Base-by-base conservation (phyloP, 2,797 vertebrate genomes). In the Crocidura indochinensis region DNA sequence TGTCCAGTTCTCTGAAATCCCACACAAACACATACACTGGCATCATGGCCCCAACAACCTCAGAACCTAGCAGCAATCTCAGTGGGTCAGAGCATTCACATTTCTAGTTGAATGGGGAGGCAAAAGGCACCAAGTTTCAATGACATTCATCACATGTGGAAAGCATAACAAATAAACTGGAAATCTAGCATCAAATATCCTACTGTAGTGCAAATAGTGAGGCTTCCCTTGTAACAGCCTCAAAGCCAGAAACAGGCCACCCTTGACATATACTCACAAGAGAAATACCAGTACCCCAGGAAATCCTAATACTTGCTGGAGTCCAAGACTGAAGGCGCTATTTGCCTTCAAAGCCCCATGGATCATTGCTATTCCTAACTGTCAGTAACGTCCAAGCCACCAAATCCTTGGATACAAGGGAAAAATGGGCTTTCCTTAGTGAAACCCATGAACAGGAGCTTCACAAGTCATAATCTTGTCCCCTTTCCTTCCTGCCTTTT, bases 261-360 rank as follows among this genome's bases (percentile, higher is more conserved):
- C 2, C 0, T 9, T 17, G 20, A 44, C 38, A 22, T 0, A 0
- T 1, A 10, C 11, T 0, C 24, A 53, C 77, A 5, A 1, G 22
- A 2, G 24, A 24, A 65, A 77, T 0, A 0, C 1, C 69, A 67
- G 64, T 2, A 0, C 53, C 14, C 22, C 15, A 6, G 20, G 12
- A 26, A 65, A 44, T 2, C 20, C 38, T 8, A 90, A 20, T 1
- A 38, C 20, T 56, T 53, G 15, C 0, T 1, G 10, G 19, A 77
- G 69, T 4, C 19, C 69, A 71, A 10, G 2, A 15, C 7, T 44
- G 64, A 44, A n/a, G 31, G 15, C 6, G 17, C 46, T 7, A 26
- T 27, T 29, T 9, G 2, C 15, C 6, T 26, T 17, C 46, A 38
- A 12, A 17, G 20, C 69, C 12, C 47, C 10, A 0, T 1, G 4